Base-by-base conservation (phyloP, 2,113 vertebrate genomes). In the Sebastes schlegelii region DNA sequence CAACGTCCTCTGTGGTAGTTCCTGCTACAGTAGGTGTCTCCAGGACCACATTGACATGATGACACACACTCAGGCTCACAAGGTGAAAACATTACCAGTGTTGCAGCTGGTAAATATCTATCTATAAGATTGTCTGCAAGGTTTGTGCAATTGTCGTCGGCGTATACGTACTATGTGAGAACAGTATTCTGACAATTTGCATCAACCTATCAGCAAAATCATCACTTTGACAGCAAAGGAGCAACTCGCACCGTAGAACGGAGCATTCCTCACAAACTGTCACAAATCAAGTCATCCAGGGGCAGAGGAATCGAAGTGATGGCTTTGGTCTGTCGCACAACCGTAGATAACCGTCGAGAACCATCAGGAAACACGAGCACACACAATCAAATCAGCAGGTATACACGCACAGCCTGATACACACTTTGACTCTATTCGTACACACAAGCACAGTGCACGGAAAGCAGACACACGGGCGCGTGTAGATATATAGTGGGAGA, bases 361-460 rank as follows among this genome's bases (percentile, higher is more conserved):
- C 69, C 21, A 45, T 9, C 14, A 2, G 51, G 1, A 45, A 26
- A 54, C 43, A 12, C 23, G 11, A 7, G 6, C 52, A 48, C 61
- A n/a, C 40, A 49, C 60, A 61, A n/a, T 74, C 58, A 43, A 51
- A 86, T 46, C 63, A 40, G 46, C 48, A 23, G 52, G 45, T 55
- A 17, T 4, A 14, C 48, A 1, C 2, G 8, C 51, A 54, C 55
- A 23, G 65, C 8, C 6, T 17, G 23, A 69, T 23, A 40, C 23
- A 57, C 23, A 40, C 4, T 17, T 34, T 1, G 0, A 55, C 55
- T 45, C 57, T 19, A 26, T 2, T 10, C 6, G 49, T 16, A 49
- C 45, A 23, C 19, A 2, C 40, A 49, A 5, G 46, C 17, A 2
- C 43, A 9, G 13, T 1, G 19, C 42, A 57, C 14, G 23, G 21